Conservation (phyloP, 1,140 invertebrate genomes). For the Eubasilissa regina region DNA sequence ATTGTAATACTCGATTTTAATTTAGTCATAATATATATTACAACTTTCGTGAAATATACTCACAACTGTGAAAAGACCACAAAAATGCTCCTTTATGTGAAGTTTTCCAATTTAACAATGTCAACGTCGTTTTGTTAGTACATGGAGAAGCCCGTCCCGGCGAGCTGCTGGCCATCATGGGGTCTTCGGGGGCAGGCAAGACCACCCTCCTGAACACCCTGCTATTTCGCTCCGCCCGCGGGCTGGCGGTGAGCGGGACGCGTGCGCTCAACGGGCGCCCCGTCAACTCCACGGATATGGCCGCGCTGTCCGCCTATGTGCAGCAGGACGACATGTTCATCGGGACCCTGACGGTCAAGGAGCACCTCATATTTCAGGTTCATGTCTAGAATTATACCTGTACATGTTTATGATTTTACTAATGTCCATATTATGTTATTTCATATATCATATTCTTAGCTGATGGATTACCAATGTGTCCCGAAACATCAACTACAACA, state of each 20-base stretch:
- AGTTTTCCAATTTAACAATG: too few relatives aligned
- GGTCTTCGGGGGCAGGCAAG: constrained; percentile 96
- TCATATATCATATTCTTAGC: too few relatives aligned
- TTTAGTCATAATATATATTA: too few relatives aligned
- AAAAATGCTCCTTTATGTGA: too few relatives aligned
- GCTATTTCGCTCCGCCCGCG: constrained; percentile 82
- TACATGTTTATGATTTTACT: not conserved
- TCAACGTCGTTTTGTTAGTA: constrained; percentile 74
- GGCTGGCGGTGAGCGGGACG: constrained; percentile 80
- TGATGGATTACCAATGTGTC: too few relatives aligned
- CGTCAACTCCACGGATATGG: constrained; percentile 78
- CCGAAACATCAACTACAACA: too few relatives aligned
- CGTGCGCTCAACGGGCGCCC: constrained; percentile 82
- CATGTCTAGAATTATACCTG: not conserved
- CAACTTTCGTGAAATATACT: too few relatives aligned
- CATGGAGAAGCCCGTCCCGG: constrained; percentile 91
- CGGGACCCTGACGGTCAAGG: constrained; percentile 90
- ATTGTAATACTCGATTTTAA: too few relatives aligned
- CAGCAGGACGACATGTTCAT: constrained; percentile 97
- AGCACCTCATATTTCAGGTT: constrained; percentile 92
- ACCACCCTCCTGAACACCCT: constrained; percentile 94
- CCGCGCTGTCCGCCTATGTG: constrained; percentile 91
- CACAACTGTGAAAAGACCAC: too few relatives aligned
- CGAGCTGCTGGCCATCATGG: constrained; percentile 93
- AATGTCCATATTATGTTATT: too few relatives aligned